Evolutionary conservation across 1,140 invertebrate genomes (phyloP).

Genomic region (Orussus abietinus): DNA sequence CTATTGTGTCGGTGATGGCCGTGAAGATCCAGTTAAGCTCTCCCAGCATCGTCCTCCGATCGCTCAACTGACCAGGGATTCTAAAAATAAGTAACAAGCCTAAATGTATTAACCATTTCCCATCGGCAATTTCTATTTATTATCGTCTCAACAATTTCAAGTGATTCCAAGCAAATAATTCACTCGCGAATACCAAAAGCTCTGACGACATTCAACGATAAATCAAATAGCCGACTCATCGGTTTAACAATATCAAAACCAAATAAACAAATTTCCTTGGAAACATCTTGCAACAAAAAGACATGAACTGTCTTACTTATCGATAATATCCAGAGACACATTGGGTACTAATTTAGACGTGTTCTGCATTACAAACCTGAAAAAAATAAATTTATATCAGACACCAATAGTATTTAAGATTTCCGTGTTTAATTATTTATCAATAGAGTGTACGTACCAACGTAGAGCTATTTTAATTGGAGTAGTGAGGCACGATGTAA

Average conservation of each 20-base stretch:
- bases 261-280: neutral
- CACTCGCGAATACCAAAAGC: too few species aligned
- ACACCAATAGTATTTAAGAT: slow-evolving; percentile 10
- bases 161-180: too few species aligned
- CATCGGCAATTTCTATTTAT: too few species aligned
- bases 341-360: slow-evolving; percentile 77
- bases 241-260: too few species aligned
- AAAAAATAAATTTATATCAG: slow-evolving; percentile 20
- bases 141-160: too few species aligned
- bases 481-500: slow-evolving; percentile 96
- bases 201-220: too few species aligned
- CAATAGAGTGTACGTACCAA: slow-evolving; percentile 60
- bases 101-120: neutral
- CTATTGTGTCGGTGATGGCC: slow-evolving; percentile 99
- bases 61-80: slow-evolving; percentile 92
- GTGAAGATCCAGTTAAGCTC: slow-evolving; percentile 99
- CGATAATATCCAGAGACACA: slow-evolving; percentile 78
- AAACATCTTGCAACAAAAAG: too few species aligned
- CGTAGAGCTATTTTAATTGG: slow-evolving; percentile 95
- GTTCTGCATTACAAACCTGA: slow-evolving; percentile 81
- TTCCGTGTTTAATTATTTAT: slow-evolving; percentile 4
- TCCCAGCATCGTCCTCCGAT: slow-evolving; percentile 94
- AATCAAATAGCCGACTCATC: too few species aligned
- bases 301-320: slow-evolving; percentile 81
- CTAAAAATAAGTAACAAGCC: slow-evolving; percentile 49